A percentile compares a stretch with the other conserved stretches of the same genome.
These are phyloP conservation scores for Microplitis mediator DNA, from an alignment of 1,140 invertebrate species.

Conservation along the genomic window DNA sequence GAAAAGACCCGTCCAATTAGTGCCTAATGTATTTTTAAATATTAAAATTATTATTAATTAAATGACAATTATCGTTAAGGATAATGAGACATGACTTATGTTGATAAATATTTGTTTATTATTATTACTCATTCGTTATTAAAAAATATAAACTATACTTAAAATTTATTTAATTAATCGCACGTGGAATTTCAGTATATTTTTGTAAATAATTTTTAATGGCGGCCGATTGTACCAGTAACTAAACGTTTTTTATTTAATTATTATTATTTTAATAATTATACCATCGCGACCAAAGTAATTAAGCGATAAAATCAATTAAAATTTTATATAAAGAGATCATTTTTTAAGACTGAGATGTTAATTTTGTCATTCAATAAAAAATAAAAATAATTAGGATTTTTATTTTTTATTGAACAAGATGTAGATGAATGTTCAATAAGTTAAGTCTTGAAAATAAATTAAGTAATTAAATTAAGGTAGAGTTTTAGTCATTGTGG, in stretches of 20 bases:
- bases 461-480: background rate
- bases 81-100: background rate
- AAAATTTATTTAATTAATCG: constrained; percentile 8
- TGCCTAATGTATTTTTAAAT: constrained; percentile 47
- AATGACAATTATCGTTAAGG: background rate
- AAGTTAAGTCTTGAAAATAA: background rate
- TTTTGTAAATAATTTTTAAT: constrained; percentile 51
- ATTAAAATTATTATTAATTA: constrained; percentile 23
- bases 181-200: constrained; percentile 30
- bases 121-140: background rate
- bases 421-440: background rate
- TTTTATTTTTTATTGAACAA: constrained; percentile 5
- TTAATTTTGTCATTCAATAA: constrained; percentile 11
- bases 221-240: constrained; percentile 44
- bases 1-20: constrained; percentile 53
- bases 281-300: constrained; percentile 56
- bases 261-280: constrained; percentile 20
- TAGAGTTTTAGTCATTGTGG: background rate
- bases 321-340: background rate
- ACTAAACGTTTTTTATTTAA: background rate
- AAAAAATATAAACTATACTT: background rate
- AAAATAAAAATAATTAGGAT: background rate
- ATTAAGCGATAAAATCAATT: constrained; percentile 20
- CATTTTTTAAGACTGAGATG: constrained; percentile 41
- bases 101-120: background rate